A percentile compares a stretch with the other conserved stretches of the same genome.
These are phyloP conservation scores for Aromia moschata DNA, from an alignment of 2,888 invertebrate genomes.

Conservation along the genomic window DNA sequence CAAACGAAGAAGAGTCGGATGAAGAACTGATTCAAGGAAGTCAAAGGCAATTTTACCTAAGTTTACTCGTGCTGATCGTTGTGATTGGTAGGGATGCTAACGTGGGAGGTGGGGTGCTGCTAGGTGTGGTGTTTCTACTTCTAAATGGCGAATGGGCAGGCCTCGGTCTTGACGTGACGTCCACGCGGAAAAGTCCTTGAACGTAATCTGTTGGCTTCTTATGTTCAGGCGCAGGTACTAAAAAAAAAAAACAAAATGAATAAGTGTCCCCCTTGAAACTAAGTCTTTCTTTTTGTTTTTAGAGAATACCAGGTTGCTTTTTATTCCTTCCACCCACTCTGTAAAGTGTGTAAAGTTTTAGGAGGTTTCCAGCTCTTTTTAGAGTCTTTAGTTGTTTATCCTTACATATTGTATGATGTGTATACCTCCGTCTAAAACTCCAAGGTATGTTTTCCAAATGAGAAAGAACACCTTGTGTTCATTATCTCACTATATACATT, in stretches of 20 bases:
- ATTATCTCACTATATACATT: no score
- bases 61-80: conserved; percentile 43
- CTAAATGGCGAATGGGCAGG: conserved; percentile 61
- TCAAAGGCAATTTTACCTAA: conserved; percentile 44
- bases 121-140: conserved; percentile 56
- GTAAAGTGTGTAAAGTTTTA: no score
- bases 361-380: no score
- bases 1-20: conserved; percentile 26
- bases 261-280: no score
- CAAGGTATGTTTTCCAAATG: no score
- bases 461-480: no score
- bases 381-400: no score
- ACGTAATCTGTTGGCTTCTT: conserved; percentile 77
- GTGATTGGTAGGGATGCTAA: conserved; percentile 43
- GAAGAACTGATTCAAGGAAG: conserved; percentile 11
- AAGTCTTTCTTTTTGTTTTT: no score
- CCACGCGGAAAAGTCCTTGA: conserved; percentile 71
- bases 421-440: no score
- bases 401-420: no score
- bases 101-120: conserved; percentile 59
- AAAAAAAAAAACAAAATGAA: conserved; percentile 34
- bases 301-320: no score
- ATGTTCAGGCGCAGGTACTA: conserved; percentile 73
- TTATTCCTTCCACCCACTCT: no score
- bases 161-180: conserved; percentile 65